These are phyloP conservation scores for Addax nasomaculatus DNA, from an alignment of 2,113 vertebrate species.

Conservation along the genomic window DNA sequence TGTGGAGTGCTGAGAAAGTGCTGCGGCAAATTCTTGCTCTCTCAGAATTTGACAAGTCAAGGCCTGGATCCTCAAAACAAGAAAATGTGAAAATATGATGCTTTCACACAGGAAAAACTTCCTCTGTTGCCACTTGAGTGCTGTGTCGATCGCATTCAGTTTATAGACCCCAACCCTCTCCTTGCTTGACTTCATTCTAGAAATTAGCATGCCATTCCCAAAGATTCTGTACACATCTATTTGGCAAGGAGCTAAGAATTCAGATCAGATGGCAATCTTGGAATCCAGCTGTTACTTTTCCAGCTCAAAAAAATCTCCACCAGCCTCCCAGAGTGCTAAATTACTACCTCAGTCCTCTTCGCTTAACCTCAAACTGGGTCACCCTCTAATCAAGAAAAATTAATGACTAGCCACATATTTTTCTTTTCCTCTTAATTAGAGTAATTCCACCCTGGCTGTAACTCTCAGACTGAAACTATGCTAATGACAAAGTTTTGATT, in stretches of 20 bases:
- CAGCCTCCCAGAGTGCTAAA: constrained; percentile 58
- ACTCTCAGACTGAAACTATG: constrained; percentile 74
- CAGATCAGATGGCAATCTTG: constrained; percentile 60
- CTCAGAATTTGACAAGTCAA: neutral
- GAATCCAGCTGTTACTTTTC: constrained; percentile 65
- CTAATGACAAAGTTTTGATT: constrained; percentile 79
- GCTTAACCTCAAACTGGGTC: constrained; percentile 72
- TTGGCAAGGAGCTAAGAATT: constrained; percentile 43
- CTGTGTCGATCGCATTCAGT: neutral
- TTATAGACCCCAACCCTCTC: neutral
- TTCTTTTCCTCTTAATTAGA: constrained; percentile 82
- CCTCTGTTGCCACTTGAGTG: too few relatives aligned
- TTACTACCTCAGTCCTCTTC: constrained; percentile 59
- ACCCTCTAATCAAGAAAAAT: constrained; percentile 76
- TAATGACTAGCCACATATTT: constrained; percentile 76
- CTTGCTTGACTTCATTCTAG: neutral
- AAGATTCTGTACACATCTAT: constrained; percentile 39
- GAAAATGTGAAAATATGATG: neutral
- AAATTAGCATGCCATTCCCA: neutral
- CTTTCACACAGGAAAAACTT: neutral
- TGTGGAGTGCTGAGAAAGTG: neutral
- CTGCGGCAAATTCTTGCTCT: neutral
- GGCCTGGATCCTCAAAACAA: neutral
- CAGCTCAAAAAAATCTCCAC: constrained; percentile 53
- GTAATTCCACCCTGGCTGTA: constrained; percentile 74